phyloP scores from a whole-genome alignment of 2,113 vertebrate species.

The Catagonus wagneri region DNA sequence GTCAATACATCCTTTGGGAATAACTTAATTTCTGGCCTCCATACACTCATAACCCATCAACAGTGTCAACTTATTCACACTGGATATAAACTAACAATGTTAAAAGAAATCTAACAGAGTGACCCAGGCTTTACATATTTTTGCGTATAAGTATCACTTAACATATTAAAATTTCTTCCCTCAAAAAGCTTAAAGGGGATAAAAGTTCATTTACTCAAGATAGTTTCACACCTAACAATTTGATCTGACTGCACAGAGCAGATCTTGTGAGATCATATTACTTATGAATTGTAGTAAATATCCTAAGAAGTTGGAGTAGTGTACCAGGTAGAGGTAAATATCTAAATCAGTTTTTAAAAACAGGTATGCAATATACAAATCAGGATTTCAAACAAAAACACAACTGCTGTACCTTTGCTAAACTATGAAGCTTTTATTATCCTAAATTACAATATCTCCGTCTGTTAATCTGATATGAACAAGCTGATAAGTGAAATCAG shows the following conservation, averaged over 20 bases:
- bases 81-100: neutral
- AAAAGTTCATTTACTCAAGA: constrained; percentile 53
- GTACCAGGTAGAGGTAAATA: constrained; percentile 37
- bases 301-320: constrained; percentile 38
- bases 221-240: constrained; percentile 5
- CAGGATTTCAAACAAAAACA: constrained; percentile 42
- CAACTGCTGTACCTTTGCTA: constrained; percentile 8
- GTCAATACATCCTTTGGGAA: neutral
- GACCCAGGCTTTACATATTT: constrained; percentile 34
- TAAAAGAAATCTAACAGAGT: constrained; percentile 52
- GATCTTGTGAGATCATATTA: neutral
- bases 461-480: constrained; percentile 66
- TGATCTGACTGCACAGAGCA: neutral
- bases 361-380: constrained; percentile 27
- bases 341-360: constrained; percentile 69
- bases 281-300: constrained; percentile 56
- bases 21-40: constrained; percentile 27
- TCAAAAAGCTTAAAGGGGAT: constrained; percentile 1
- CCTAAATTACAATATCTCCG: constrained; percentile 69
- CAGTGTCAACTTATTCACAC: neutral
- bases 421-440: constrained; percentile 25
- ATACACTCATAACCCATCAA: neutral
- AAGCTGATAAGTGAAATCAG: constrained; percentile 71
- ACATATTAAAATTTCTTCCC: constrained; percentile 47
- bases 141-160: constrained; percentile 47